These are phyloP conservation scores for Chironomus riparius DNA, from an alignment of 2,888 invertebrate species.

Conservation along the genomic window DNA sequence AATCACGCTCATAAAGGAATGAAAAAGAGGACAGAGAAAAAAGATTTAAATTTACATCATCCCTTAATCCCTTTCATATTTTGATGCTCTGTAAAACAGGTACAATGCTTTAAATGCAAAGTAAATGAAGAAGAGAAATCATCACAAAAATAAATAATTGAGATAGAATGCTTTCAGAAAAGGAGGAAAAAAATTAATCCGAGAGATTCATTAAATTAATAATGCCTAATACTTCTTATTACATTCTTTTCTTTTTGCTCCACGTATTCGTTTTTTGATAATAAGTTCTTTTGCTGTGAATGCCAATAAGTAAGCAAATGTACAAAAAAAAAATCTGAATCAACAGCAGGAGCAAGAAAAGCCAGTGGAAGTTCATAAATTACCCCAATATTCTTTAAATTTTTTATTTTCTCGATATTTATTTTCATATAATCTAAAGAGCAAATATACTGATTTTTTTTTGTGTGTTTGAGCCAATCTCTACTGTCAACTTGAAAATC, in stretches of 20 bases:
- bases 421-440: slow-evolving; percentile 20
- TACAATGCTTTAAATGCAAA: not conserved
- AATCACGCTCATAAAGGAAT: slow-evolving; percentile 39
- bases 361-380: slow-evolving; percentile 1
- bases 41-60: not conserved
- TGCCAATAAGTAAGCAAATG: not conserved
- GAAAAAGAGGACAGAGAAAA: slow-evolving; percentile 11
- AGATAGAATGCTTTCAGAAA: not conserved
- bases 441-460: slow-evolving; percentile 13
- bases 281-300: not conserved
- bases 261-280: not conserved
- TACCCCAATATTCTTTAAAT: slow-evolving; percentile 9
- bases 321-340: not conserved
- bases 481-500: slow-evolving; percentile 4
- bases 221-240: slow-evolving; percentile 1
- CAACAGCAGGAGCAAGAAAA: not conserved
- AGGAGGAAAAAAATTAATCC: not conserved
- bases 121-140: not conserved
- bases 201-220: slow-evolving; percentile 21
- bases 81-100: not conserved
- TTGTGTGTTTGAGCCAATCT: not conserved
- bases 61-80: slow-evolving; percentile 1
- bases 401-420: not conserved
- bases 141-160: not conserved
- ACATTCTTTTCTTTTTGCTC: not conserved